Evolutionary conservation across 2,888 invertebrate species (phyloP).

Genomic region (Oscheius sp.): DNA sequence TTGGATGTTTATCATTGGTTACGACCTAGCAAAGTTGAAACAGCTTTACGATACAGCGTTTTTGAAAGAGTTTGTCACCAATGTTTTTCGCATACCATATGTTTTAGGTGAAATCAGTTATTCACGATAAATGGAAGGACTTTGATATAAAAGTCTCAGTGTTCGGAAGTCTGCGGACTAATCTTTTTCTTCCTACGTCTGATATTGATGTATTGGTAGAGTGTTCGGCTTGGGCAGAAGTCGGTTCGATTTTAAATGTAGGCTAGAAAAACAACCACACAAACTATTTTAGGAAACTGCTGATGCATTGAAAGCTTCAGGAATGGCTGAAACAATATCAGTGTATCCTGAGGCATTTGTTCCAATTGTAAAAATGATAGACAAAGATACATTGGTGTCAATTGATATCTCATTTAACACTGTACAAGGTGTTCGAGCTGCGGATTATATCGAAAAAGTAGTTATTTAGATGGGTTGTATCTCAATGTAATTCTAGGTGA

Average conservation of each 20-base stretch:
- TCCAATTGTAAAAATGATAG: conserved; percentile 90
- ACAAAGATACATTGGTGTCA: conserved; percentile 83
- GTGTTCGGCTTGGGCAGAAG: conserved; percentile 44
- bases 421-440: conserved; percentile 95
- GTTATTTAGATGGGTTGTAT: neutral
- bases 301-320: conserved; percentile 32
- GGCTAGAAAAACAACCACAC: neutral
- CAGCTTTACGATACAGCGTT: conserved; percentile 87
- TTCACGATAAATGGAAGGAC: conserved; percentile 43
- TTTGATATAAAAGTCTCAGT: conserved; percentile 82
- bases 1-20: conserved; percentile 95
- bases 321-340: conserved; percentile 78
- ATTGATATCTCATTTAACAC: conserved; percentile 99
- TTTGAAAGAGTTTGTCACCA: conserved; percentile 86
- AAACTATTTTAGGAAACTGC: conserved; percentile 45
- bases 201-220: conserved; percentile 83
- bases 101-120: conserved; percentile 47
- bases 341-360: conserved; percentile 97
- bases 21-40: conserved; percentile 91
- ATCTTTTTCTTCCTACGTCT: conserved; percentile 93
- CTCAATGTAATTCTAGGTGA: conserved; percentile 46
- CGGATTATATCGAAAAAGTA: conserved; percentile 78
- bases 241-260: conserved; percentile 8
- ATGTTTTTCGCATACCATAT: no score
- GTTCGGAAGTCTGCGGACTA: conserved; percentile 97